A percentile compares a stretch with the other conserved stretches of the same genome.
Evolutionary conservation across 1,140 invertebrate species (phyloP).

Genomic region (Sinonovacula constricta): DNA sequence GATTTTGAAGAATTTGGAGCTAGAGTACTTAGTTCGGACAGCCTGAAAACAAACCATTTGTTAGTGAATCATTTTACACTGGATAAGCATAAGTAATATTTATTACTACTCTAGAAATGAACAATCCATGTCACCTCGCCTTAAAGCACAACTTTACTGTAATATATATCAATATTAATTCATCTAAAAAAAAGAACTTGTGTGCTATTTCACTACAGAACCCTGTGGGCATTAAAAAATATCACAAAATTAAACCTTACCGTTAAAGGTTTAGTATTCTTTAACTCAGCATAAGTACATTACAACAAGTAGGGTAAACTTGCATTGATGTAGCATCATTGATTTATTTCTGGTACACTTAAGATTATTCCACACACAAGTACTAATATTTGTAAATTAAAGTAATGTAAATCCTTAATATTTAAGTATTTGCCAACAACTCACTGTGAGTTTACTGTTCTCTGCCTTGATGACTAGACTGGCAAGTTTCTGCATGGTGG

Average conservation of each 20-base stretch:
- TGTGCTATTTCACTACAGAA: too few relatives aligned
- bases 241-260: too few relatives aligned
- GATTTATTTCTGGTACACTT: too few relatives aligned
- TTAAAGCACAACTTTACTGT: neutral
- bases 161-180: neutral
- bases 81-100: neutral
- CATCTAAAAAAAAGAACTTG: neutral
- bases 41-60: slow-evolving; percentile 75
- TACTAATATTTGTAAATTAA: too few relatives aligned
- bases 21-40: slow-evolving; percentile 79
- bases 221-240: too few relatives aligned
- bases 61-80: neutral
- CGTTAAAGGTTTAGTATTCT: too few relatives aligned
- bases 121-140: neutral
- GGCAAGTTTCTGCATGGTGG: slow-evolving; percentile 77
- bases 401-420: too few relatives aligned
- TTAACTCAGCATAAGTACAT: neutral
- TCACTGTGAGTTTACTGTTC: slow-evolving; percentile 69
- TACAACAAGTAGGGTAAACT: too few relatives aligned
- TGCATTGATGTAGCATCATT: too few relatives aligned
- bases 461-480: slow-evolving; percentile 78
- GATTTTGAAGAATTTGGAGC: slow-evolving; percentile 79
- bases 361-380: too few relatives aligned
- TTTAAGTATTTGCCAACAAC: too few relatives aligned
- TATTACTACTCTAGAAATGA: neutral